Percentiles rank a stretch among this genome's conserved stretches.
Conservation (phyloP, 2,888 invertebrate species). For the Agrilus cyanescens region DNA sequence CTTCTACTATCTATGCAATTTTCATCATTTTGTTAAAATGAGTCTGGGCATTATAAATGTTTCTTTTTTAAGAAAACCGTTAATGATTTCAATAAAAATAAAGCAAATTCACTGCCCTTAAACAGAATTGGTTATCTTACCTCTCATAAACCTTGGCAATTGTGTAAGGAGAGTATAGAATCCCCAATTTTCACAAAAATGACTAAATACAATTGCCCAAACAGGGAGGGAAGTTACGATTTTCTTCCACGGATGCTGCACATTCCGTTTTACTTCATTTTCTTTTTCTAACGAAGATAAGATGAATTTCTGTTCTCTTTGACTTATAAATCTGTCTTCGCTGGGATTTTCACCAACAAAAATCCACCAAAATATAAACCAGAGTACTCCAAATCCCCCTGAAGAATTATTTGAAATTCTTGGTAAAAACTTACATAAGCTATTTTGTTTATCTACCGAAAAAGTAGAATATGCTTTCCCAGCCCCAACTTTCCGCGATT, state of each 20-base stretch:
- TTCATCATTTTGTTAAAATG: too few species aligned
- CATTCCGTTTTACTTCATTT: constrained; percentile 35
- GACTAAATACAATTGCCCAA: constrained; percentile 73
- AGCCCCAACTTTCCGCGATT: constrained; percentile 59
- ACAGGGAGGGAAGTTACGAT: constrained; percentile 67
- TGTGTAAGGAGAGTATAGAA: constrained; percentile 77
- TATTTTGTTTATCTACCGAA: constrained; percentile 41
- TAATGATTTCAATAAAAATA: too few species aligned
- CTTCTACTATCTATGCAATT: too few species aligned
- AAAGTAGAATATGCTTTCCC: constrained; percentile 74
- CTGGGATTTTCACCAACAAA: constrained; percentile 64
- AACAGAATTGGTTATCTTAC: constrained; percentile 32
- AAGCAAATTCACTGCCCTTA: too few species aligned
- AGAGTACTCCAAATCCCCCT: constrained; percentile 56
- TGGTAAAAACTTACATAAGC: neutral
- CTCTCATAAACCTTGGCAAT: constrained; percentile 71
- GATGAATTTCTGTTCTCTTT: constrained; percentile 64
- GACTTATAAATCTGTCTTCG: constrained; percentile 58
- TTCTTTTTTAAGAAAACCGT: too few species aligned
- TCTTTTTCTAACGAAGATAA: constrained; percentile 44
- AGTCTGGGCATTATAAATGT: too few species aligned
- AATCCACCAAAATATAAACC: constrained; percentile 60
- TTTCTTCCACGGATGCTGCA: constrained; percentile 63
- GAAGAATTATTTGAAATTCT: constrained; percentile 18
- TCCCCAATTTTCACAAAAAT: constrained; percentile 85